These are phyloP conservation scores for Pygmarrhopalites habei DNA, from an alignment of 1,140 invertebrate species.

Conservation along the genomic window DNA sequence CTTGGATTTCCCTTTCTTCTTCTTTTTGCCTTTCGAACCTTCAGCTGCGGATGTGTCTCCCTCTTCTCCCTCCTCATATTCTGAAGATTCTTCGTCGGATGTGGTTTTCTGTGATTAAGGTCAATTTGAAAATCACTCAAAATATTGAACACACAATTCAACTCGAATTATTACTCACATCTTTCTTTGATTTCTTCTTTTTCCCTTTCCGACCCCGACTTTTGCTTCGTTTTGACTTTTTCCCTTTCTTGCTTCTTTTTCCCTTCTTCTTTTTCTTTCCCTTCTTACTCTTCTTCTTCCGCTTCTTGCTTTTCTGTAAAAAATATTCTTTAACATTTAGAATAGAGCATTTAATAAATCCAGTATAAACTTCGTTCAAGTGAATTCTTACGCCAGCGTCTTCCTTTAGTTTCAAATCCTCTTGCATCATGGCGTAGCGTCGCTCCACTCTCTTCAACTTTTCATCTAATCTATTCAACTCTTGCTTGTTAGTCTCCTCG, in stretches of 20 bases:
- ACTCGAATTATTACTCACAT: background rate
- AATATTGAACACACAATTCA: no score
- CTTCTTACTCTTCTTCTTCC: conserved; percentile 2
- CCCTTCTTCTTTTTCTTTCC: background rate
- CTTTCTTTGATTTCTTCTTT: background rate
- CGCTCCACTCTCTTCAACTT: background rate
- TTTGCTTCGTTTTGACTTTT: background rate
- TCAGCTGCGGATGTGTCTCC: background rate
- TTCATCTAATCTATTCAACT: background rate
- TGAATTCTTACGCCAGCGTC: background rate
- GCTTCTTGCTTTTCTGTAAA: conserved; percentile 6
- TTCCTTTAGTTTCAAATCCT: background rate
- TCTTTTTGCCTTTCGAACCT: background rate
- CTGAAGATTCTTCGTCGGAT: background rate
- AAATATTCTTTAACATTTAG: background rate
- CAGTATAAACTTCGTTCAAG: background rate
- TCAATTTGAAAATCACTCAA: no score
- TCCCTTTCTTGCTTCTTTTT: background rate
- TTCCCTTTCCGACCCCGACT: background rate
- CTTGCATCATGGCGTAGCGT: background rate
- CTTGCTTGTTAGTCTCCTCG: background rate
- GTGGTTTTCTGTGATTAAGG: no score
- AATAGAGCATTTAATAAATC: background rate
- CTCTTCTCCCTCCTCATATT: conserved; percentile 2
- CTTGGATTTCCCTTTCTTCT: background rate